Evolutionary conservation across 2,888 invertebrate genomes (phyloP), one percentile per base, ranked within the genome.

Genomic region (Trichogramma evanescens): DNA sequence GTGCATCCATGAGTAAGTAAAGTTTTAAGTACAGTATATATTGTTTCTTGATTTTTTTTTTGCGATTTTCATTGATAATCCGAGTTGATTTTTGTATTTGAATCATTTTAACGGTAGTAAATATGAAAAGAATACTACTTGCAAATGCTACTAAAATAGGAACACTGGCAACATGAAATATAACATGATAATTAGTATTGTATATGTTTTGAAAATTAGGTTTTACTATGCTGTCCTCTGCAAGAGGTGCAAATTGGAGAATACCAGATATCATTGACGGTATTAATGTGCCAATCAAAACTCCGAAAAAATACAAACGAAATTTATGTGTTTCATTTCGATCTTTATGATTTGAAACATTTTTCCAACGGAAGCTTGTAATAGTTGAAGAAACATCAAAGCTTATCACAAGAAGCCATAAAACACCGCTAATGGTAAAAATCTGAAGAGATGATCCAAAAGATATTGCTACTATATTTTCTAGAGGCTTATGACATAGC

Each of bases 351-450:
- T 62, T 61, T 4, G 54, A 62, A 5, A 68, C 59, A 4, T 71
- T 71, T 3, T 66, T 65, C 73, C 70, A 73, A 9, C 68, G 69
- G 52, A 75, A 70, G 58, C 71, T 66, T 8, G 75, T 74, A 56
- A 74, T 74, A 6, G 69, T 69, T 8, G 72, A 62, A 4, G 74
- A 71, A 63, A 73, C 70, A 59, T 75, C 74, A 52, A 73, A 67
- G 59, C 74, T 72, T 45, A 74, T 70, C n/a, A 71, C 66, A n/a
- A 72, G 66, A 38, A 73, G 60, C 74, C 74, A 74, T n/a, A 68
- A 62, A 6, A 69, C 69, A 6, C 68, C 66, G 1, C 70, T 66
- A 51, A 73, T 65, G 6, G 70, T 68, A 6, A 70, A 61, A 52
- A 70, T 73, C 69, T 72, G 69, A 4, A 74, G 54, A 0, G 64